Conservation (phyloP, 2,113 vertebrate genomes). For the Paedocypris sp. region DNA sequence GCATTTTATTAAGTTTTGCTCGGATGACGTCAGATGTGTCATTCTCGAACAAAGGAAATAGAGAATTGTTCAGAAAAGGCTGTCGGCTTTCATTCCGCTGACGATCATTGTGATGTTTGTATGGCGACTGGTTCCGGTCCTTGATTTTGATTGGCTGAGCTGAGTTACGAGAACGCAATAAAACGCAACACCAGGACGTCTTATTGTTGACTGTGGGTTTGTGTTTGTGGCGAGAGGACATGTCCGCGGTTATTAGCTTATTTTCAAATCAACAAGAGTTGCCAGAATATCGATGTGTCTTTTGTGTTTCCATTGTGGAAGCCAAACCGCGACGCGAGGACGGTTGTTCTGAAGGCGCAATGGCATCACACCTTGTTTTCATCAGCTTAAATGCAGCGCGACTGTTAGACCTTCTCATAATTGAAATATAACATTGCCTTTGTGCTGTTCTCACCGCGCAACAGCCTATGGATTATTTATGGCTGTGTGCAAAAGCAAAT, state of each 20-base stretch:
- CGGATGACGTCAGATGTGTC: neutral
- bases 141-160: neutral
- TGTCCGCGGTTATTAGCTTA: too few species aligned
- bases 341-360: neutral
- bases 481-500: conserved; percentile 12
- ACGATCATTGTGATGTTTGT: too few species aligned
- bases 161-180: neutral
- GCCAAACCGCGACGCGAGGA: neutral
- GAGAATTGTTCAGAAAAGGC: neutral
- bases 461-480: conserved; percentile 14
- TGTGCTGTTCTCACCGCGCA: conserved; percentile 9
- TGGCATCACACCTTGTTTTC: neutral
- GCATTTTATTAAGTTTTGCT: neutral
- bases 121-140: too few species aligned
- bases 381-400: neutral
- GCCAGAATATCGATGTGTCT: too few species aligned
- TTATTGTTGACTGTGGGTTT: too few species aligned
- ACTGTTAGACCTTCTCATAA: conserved; percentile 19
- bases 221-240: too few species aligned
- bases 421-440: conserved; percentile 20
- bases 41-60: neutral
- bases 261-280: too few species aligned
- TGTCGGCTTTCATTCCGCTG: neutral
- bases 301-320: too few species aligned
- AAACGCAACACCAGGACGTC: too few species aligned